Percentiles rank a stretch among this genome's conserved stretches.
Conservation (phyloP, 2,113 vertebrate species). For the Macroglossus sobrinus region DNA sequence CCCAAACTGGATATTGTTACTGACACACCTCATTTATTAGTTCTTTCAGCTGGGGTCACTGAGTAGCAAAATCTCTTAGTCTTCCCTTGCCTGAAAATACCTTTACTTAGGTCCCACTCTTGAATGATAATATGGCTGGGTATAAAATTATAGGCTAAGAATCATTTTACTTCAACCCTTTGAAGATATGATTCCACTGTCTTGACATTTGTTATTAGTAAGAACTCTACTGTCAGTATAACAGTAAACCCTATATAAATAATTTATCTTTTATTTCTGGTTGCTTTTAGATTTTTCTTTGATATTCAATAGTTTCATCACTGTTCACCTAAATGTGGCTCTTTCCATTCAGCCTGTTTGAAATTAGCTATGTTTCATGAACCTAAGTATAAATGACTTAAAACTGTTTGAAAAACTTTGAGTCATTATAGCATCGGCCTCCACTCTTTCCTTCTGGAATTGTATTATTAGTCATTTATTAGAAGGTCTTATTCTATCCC, state of each 20-base stretch:
- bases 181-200: background rate
- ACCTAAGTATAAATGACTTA: background rate
- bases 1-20: background rate
- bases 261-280: background rate
- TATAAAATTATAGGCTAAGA: background rate
- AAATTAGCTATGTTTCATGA: background rate
- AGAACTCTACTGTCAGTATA: background rate
- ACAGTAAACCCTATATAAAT: background rate
- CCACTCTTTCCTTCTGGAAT: background rate
- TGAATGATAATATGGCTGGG: background rate
- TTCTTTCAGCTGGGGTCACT: background rate
- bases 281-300: background rate
- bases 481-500: background rate
- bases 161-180: background rate
- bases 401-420: background rate
- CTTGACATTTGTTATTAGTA: background rate
- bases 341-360: background rate
- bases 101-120: background rate
- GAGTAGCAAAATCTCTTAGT: background rate
- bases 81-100: background rate
- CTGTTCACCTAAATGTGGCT: background rate
- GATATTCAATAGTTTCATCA: background rate
- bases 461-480: background rate
- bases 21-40: background rate
- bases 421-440: background rate